Conservation (phyloP, 2,888 invertebrate genomes). For the Netelia melanura region DNA sequence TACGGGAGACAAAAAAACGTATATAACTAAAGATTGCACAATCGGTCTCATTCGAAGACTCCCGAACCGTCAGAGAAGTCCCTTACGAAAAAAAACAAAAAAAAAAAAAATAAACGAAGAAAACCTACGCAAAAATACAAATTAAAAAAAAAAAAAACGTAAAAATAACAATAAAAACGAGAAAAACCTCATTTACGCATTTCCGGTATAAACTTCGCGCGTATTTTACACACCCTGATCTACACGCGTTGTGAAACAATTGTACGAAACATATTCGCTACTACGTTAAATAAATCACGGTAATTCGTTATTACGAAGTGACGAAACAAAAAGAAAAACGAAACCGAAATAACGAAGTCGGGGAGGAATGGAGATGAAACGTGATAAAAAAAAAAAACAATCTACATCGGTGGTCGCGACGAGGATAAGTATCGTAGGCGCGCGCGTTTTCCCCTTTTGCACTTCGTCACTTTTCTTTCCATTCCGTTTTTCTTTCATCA, state of each 20-base stretch:
- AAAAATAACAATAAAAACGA: conserved; percentile 30
- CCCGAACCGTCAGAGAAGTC: conserved; percentile 64
- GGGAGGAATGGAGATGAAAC: conserved; percentile 8
- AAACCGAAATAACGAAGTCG: conserved; percentile 5
- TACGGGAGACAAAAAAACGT: conserved; percentile 26
- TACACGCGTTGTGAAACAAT: conserved; percentile 18
- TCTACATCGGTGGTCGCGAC: conserved; percentile 46
- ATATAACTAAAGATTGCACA: conserved; percentile 78
- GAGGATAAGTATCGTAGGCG: conserved; percentile 53
- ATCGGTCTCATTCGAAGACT: conserved; percentile 78
- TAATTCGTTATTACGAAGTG: conserved; percentile 34
- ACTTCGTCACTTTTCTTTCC: conserved; percentile 35
- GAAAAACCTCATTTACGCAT: conserved; percentile 40
- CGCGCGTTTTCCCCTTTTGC: conserved; percentile 41
- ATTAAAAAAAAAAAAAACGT: neutral
- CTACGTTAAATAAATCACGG: conserved; percentile 43
- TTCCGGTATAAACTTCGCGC: conserved; percentile 48
- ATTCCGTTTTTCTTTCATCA: conserved; percentile 31
- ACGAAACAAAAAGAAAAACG: conserved; percentile 5
- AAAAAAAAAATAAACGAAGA: neutral
- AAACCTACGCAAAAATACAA: conserved; percentile 5
- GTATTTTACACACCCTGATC: conserved; percentile 35
- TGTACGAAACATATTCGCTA: conserved; percentile 11
- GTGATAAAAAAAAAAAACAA: neutral
- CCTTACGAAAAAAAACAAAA: neutral